Base-by-base conservation (phyloP, 1,140 invertebrate species). In the Nixonia krombeini region DNA sequence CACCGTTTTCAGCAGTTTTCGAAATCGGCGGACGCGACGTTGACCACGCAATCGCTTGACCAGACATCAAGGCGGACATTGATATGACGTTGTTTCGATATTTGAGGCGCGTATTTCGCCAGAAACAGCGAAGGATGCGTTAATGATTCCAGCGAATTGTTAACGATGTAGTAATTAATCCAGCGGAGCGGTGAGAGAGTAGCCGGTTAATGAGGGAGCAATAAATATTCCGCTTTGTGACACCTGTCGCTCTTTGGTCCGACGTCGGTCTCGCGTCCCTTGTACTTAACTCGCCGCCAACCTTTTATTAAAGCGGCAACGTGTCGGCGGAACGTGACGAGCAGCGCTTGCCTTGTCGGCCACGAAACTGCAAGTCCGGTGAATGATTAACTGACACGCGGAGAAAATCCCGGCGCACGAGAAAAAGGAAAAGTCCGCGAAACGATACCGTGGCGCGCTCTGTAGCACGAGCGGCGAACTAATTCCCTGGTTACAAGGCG, bases 221-320 rank as follows among this genome's bases (percentile, higher is more conserved):
- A 42, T 42, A 42, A 42, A 42, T 42, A 42, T 42, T 10, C 40
- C n/a, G 26, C 40, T 13, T 35, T 23, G 40, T 42, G 40, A 42
- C 40, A 42, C 40, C 40, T 42, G 40, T 42, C 40, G 40, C 18
- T 42, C 23, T 25, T 3, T 6, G 6, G 3, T 6, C n/a, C 18
- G 40, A 26, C 23, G 16, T 18, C 40, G 40, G 23, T 25, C 5
- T 6, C 33, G 13, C 26, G 23, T 42, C 40, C 37, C 37, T 40
- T 40, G 37, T 21, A 40, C 17, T 40, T 40, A 40, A 26, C 40
- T 25, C 10, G 40, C 37, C 23, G 25, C 21, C 12, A 42, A 42
- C 23, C 40, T 42, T 42, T 42, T 42, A 42, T 42, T 25, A 42
- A 42, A n/a, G 18, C 12, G 25, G 23, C 10, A 42, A 42, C 2